Evolutionary conservation across 2,888 invertebrate genomes (phyloP).

Genomic region (Heteromurus nitidus): DNA sequence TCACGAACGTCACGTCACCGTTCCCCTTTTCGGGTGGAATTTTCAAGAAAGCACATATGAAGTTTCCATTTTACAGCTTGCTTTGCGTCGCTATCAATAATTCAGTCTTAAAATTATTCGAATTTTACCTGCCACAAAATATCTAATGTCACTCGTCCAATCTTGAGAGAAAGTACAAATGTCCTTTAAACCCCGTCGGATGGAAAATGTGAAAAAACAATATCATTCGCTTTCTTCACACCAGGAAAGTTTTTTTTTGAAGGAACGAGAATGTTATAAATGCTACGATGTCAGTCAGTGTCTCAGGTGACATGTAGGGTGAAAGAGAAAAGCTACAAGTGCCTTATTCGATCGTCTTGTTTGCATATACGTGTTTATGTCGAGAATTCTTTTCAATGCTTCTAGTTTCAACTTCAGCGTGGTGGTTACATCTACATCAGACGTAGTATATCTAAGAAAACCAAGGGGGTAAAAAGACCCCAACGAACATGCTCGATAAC

Average conservation of each 20-base stretch:
- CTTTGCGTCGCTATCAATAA: neutral
- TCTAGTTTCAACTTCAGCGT: too few species aligned
- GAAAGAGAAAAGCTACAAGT: constrained; percentile 22
- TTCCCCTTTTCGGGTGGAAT: too few species aligned
- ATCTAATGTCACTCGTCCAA: neutral
- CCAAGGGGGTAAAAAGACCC: too few species aligned
- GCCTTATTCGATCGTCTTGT: neutral
- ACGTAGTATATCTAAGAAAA: too few species aligned
- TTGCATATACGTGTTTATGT: neutral
- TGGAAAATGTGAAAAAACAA: neutral
- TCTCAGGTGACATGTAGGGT: constrained; percentile 20
- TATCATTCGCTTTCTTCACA: too few species aligned
- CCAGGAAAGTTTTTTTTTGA: neutral
- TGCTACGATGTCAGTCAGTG: constrained; percentile 7
- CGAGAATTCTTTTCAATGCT: too few species aligned
- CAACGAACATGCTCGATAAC: too few species aligned
- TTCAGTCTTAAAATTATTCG: neutral
- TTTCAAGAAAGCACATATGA: too few species aligned
- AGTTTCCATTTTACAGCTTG: neutral
- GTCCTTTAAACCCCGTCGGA: neutral
- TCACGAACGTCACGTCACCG: too few species aligned
- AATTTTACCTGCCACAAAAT: neutral
- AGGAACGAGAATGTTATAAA: neutral
- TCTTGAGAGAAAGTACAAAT: neutral
- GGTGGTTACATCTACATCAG: too few species aligned